These are phyloP conservation scores for Cirrhinus mrigala DNA, from an alignment of 2,797 vertebrate genomes.

Conservation along the genomic window DNA sequence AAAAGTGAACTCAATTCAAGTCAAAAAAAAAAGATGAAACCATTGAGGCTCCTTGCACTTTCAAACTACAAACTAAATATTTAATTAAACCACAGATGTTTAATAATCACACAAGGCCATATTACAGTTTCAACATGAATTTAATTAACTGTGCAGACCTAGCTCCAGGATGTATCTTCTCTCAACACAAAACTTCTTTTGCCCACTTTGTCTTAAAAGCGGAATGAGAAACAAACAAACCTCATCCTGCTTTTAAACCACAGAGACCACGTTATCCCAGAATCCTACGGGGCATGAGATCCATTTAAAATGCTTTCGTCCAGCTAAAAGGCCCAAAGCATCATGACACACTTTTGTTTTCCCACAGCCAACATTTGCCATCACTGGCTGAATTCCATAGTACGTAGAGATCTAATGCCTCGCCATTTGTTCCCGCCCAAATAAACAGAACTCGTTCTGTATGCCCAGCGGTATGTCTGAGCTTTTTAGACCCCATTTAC, in stretches of 20 bases:
- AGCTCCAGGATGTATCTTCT: conserved; percentile 9
- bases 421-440: conserved; percentile 48
- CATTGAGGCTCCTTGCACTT: background rate
- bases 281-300: background rate
- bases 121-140: background rate
- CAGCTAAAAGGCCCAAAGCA: conserved; percentile 44
- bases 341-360: conserved; percentile 34
- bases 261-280: background rate
- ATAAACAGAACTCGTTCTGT: conserved; percentile 14
- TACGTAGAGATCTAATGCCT: conserved; percentile 41
- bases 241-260: conserved; percentile 34
- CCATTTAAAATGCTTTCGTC: conserved; percentile 51
- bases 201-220: conserved; percentile 3
- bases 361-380: conserved; percentile 40
- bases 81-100: background rate
- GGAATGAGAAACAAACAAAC: conserved; percentile 16
- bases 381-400: conserved; percentile 2
- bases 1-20: background rate
- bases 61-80: background rate
- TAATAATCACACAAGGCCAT: conserved; percentile 9
- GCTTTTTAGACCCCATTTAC: conserved; percentile 39
- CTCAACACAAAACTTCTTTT: background rate
- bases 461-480: background rate
- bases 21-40: background rate
- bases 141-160: background rate